Conservation (phyloP, 2,797 vertebrate genomes). For the Somateria mollissima region DNA sequence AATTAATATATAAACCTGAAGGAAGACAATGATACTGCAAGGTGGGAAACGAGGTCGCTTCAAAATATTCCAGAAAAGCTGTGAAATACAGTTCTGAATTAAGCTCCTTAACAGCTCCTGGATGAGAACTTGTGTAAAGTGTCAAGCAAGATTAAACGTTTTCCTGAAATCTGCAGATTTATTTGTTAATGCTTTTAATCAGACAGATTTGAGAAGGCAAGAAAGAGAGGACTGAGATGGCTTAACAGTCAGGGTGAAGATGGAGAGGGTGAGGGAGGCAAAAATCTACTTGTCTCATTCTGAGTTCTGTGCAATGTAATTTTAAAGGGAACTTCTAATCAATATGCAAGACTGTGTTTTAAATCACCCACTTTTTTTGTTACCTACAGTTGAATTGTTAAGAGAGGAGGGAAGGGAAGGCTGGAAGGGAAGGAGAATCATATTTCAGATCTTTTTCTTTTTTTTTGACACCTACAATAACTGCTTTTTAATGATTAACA, state of each 20-base stretch:
- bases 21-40: not conserved
- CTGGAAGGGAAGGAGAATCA: not conserved
- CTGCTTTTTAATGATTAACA: conserved; percentile 75
- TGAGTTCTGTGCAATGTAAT: not conserved
- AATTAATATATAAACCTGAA: not conserved
- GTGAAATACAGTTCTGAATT: conserved; percentile 34
- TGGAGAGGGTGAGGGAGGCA: not conserved
- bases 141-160: conserved; percentile 54
- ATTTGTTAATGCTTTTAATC: conserved; percentile 60
- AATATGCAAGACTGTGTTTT: not conserved
- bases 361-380: not conserved
- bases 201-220: not conserved
- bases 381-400: not conserved
- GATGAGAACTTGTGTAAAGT: not conserved
- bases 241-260: not conserved
- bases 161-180: conserved; percentile 59
- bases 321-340: conserved; percentile 10
- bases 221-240: not conserved
- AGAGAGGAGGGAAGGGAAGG: not conserved
- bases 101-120: conserved; percentile 56
- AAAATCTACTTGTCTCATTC: conserved; percentile 17
- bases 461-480: conserved; percentile 55
- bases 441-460: not conserved
- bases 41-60: conserved; percentile 30
- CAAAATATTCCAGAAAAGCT: conserved; percentile 14